Conservation (phyloP, 2,888 invertebrate species). For the Flexamia atlantica region DNA sequence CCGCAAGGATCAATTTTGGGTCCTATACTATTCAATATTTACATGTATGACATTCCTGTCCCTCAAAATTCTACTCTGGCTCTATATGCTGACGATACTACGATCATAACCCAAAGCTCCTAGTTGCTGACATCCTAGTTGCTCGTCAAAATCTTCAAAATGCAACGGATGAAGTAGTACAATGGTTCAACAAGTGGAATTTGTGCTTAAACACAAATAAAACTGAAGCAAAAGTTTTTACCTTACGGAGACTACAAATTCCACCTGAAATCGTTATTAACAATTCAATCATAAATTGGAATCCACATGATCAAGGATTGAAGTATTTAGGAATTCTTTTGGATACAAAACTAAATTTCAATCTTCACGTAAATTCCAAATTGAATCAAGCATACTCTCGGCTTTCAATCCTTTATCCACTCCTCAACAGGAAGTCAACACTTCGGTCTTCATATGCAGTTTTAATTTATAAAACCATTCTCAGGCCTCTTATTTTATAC, state of each 20-base stretch:
- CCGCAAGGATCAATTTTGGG: slow-evolving; percentile 10
- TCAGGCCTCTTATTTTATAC: background rate
- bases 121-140: background rate
- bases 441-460: background rate
- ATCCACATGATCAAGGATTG: too few species aligned
- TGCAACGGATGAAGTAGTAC: background rate
- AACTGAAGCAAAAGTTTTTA: slow-evolving; percentile 5
- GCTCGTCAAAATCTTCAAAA: background rate
- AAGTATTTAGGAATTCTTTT: too few species aligned
- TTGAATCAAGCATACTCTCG: too few species aligned
- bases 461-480: background rate
- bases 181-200: background rate
- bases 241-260: background rate
- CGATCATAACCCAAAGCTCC: background rate
- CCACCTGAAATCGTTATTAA: background rate
- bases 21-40: too few species aligned
- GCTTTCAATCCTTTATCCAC: background rate
- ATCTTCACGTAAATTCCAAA: slow-evolving; percentile 8
- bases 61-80: background rate
- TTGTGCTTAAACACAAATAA: background rate
- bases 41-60: too few species aligned
- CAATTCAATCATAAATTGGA: too few species aligned
- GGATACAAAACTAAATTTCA: too few species aligned
- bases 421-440: background rate
- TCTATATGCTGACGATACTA: too few species aligned